Percentiles rank a stretch among this genome's conserved stretches.
These are phyloP conservation scores for Etia nguti DNA, from an alignment of 2,113 vertebrate genomes.

Conservation along the genomic window DNA sequence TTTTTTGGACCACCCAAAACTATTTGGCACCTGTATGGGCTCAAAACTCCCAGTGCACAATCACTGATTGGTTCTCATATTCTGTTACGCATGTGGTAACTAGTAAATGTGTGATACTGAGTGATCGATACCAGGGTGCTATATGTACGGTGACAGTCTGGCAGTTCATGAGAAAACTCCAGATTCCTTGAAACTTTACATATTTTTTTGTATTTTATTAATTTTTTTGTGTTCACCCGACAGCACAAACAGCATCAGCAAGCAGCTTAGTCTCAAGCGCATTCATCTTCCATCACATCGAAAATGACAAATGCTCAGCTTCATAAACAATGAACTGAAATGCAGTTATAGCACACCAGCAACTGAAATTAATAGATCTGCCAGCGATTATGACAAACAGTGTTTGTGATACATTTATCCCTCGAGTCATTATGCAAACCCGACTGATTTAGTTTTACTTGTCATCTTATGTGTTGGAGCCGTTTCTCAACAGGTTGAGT, in stretches of 20 bases:
- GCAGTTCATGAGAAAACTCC: neutral
- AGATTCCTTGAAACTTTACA: neutral
- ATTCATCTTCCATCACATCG: neutral
- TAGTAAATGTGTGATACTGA: neutral
- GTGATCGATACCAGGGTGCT: neutral
- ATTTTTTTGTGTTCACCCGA: neutral
- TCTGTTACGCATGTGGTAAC: neutral
- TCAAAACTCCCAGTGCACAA: neutral
- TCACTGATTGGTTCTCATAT: neutral
- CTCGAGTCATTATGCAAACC: neutral
- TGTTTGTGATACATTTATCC: neutral
- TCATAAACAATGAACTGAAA: neutral
- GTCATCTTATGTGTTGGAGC: neutral
- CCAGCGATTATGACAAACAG: neutral
- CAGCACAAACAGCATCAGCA: neutral
- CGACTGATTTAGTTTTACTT: neutral
- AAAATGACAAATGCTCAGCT: neutral
- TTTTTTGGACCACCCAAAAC: neutral
- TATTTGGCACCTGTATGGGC: neutral
- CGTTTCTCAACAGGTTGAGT: neutral
- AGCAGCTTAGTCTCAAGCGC: neutral
- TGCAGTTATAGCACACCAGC: neutral
- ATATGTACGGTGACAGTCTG: neutral
- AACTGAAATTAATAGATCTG: neutral
- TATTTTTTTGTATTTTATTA: neutral